Base-by-base conservation (phyloP, 2,888 invertebrate genomes). In the Leucoptera coffeella region DNA sequence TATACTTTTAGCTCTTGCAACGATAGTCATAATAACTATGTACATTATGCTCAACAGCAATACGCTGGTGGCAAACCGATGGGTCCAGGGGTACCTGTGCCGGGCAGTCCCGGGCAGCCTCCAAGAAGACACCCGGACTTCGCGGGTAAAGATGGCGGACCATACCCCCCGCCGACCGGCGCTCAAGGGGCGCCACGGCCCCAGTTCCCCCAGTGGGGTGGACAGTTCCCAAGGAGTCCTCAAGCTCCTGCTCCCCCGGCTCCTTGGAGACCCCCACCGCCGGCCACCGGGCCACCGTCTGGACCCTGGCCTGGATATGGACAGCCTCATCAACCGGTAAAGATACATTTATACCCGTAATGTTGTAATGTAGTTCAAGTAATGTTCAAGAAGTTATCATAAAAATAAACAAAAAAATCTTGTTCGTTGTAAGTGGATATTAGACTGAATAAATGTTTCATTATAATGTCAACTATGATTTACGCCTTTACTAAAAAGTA, bases 71-170 rank as follows among this genome's bases (percentile, higher is more conserved):
- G 52, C 25, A 61, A 61, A 38, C 42, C 45, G 7, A 72, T 77
- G 71, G 78, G 78, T 22, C 76, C 78, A 25, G 27, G 34, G 25
- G 33, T 30, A 22, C 33, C 32, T 2, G 35, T 26, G 14, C n/a
- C n/a, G n/a, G 36, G 41, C 12, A 47, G 44, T 15, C 40, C 36
- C 17, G 38, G 30, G 12, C 31, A 20, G 31, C 82, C 84, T 41
- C 83, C 82, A 23, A 74, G 86, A 39, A 72, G 87, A 43, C 87
- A 86, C 72, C 87, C 86, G 28, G 86, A 86, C 64, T 87, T 86
- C 69, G 79, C 51, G 23, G 32, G 80, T 41, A 85, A 85, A 67
- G 85, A 86, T 47, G 73, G 35, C 48, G 43, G 31, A 49, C 75
- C 67, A 45, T 45, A 41, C 44, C 46, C 35, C 43, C 45, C 27